Evolutionary conservation across 2,888 invertebrate genomes (phyloP), one percentile per base, ranked within the genome.

Genomic region (Idaea dimidiata): DNA sequence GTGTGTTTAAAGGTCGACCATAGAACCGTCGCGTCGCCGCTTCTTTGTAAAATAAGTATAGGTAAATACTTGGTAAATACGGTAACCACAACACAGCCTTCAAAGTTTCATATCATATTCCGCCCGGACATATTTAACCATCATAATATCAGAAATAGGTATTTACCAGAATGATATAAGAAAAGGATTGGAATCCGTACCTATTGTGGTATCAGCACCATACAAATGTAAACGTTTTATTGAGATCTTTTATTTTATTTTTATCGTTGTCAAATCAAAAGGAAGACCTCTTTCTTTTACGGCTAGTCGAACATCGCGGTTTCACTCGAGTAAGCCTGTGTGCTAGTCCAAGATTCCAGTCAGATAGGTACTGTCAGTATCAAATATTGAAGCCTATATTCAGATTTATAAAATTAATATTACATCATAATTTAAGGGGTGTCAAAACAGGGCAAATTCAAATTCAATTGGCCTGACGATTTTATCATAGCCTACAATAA

Each of bases 61-160:
- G 56, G 65, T 63, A 60, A 24, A 24, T 24, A 24, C 24, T 24
- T 24, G 24, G 66, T 63, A 72, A 61, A 74, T 74, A 75, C 43
- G 70, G 67, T 69, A 73, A 65, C 57, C 68, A 58, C 65, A 74
- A 71, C 66, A 64, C 70, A 72, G 10, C 43, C 43, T 43, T 43
- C 59, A 63, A 65, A 59, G 58, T 14, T 3, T 14, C 8, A 43
- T 43, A 43, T 33, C 33, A 33, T 43, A 43, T 43, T 43, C 43
- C 8, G 8, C 43, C 14, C 43, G 14, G 14, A 43, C 8, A 43
- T 43, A 43, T 43, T 43, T 43, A 43, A 43, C 43, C 43, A 43
- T 10, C 8, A 43, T 43, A 43, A 43, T 43, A 14, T 43, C 43
- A 43, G 43, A 14, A 43, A 10, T 24, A 24, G 24, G 24, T 43